A percentile compares a stretch with the other conserved stretches of the same genome.
Conservation (phyloP, 2,113 vertebrate genomes). For the Egretta garzetta region DNA sequence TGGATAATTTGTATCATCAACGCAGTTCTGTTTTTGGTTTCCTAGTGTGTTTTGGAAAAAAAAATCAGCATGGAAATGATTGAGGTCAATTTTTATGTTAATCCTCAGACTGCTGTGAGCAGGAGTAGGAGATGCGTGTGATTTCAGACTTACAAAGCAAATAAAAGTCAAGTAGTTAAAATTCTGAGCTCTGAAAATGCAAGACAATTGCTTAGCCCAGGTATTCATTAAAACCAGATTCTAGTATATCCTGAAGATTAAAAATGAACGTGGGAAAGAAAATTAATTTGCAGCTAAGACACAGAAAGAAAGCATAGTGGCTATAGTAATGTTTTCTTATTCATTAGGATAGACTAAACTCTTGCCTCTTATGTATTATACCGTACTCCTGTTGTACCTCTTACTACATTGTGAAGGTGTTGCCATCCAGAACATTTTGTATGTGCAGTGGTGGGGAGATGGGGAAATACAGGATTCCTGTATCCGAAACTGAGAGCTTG, state of each 20-base stretch:
- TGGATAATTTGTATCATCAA: not conserved
- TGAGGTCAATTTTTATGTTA: not conserved
- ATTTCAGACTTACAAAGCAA: not conserved
- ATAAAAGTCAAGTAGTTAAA: not conserved
- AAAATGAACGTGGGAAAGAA: not conserved
- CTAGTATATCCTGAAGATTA: not conserved
- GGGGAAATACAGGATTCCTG: not conserved
- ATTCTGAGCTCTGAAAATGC: not conserved
- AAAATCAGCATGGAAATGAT: not conserved
- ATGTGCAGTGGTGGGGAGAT: not conserved
- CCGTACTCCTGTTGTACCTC: not conserved
- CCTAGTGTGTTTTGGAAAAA: not conserved
- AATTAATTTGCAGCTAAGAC: not conserved
- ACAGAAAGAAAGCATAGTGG: not conserved
- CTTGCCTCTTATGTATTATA: not conserved
- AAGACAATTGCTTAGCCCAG: not conserved
- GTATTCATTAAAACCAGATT: not conserved
- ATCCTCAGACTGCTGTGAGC: not conserved
- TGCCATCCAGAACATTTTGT: not conserved
- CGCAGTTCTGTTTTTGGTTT: not conserved
- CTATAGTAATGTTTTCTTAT: not conserved
- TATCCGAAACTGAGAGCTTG: not conserved
- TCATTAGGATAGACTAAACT: not conserved
- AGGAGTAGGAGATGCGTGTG: not conserved
- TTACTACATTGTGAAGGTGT: not conserved